These are phyloP conservation scores for Dasyurus viverrinus DNA, from an alignment of 2,113 vertebrate genomes.

Conservation along the genomic window DNA sequence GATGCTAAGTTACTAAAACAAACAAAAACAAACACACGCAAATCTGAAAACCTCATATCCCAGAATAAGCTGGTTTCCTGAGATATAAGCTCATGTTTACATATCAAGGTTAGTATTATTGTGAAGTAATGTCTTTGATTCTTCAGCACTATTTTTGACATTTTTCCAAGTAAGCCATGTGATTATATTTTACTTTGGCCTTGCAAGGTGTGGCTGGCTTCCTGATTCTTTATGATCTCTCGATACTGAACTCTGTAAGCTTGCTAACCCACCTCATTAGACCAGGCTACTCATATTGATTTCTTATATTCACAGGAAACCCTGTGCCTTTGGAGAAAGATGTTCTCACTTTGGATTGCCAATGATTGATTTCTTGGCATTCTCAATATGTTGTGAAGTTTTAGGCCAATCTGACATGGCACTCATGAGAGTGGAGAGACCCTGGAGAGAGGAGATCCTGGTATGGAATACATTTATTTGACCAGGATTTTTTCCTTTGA, in stretches of 20 bases:
- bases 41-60: background rate
- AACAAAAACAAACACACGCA: background rate
- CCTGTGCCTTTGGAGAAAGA: background rate
- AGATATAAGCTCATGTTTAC: background rate
- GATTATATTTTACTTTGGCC: background rate
- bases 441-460: constrained; percentile 8
- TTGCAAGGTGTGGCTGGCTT: background rate
- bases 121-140: background rate
- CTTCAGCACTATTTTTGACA: background rate
- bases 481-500: constrained; percentile 71
- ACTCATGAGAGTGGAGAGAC: background rate
- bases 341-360: background rate
- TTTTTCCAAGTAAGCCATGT: background rate
- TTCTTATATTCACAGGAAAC: background rate
- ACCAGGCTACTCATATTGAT: background rate
- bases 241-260: background rate
- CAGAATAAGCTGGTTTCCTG: background rate
- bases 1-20: background rate
- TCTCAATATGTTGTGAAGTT: background rate
- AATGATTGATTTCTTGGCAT: background rate
- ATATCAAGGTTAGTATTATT: background rate
- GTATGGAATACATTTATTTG: constrained; percentile 67
- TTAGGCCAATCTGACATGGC: constrained; percentile 13
- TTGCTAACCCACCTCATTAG: background rate
- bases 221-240: background rate